A percentile compares a stretch with the other conserved stretches of the same genome.
Evolutionary conservation across 1,140 invertebrate species (phyloP).

Genomic region (Caerostris extrusa): DNA sequence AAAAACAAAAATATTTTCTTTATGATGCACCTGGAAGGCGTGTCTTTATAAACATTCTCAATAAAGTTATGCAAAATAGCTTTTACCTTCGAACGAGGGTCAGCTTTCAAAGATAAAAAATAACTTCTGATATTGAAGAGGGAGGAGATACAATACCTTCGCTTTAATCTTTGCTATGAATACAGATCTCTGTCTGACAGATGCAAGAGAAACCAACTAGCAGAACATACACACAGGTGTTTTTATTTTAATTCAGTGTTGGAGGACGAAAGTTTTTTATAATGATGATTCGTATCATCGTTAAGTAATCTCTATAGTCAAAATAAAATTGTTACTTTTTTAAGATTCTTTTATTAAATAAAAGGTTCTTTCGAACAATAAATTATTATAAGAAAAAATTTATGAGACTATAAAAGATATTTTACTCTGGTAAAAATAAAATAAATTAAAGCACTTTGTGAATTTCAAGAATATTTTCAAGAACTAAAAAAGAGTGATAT

Average conservation of each 20-base stretch:
- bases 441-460: too few species aligned
- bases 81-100: not conserved
- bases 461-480: too few species aligned
- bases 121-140: not conserved
- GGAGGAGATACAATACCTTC: not conserved
- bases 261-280: not conserved
- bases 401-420: too few species aligned
- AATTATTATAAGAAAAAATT: too few species aligned
- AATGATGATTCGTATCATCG: too few species aligned
- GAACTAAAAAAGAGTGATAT: too few species aligned
- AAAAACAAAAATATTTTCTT: not conserved
- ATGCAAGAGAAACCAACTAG: not conserved
- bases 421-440: too few species aligned
- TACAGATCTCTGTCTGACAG: not conserved
- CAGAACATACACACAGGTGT: not conserved
- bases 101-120: not conserved
- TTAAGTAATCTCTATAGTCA: too few species aligned
- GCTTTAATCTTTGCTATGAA: not conserved
- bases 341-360: too few species aligned
- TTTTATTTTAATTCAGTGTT: not conserved
- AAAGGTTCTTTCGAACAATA: too few species aligned
- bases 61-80: not conserved
- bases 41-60: not conserved
- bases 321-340: too few species aligned
- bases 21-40: not conserved